Evolutionary conservation across 64 coral and sea anemone genomes (phyloP), one percentile per base, ranked within the genome.

Genomic region (Stichodactyla mertensii): DNA sequence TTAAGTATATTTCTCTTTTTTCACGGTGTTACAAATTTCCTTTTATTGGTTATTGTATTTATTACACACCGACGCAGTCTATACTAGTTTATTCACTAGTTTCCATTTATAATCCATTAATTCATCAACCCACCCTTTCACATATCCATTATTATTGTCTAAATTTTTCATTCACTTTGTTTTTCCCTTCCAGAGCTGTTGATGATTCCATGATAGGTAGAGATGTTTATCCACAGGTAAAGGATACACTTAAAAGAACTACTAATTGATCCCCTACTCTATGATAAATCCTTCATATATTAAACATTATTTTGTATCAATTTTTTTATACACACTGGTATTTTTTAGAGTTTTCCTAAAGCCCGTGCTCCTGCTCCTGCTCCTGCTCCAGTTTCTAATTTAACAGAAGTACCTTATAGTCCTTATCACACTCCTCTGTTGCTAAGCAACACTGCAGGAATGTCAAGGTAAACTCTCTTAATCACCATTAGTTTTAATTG

Each of bases 321-420:
- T 66, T 5, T 6, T 66, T 12, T 7, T n/a, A 66, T 66, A 6
- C 62, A 61, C 59, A 16, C 57, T 66, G 62, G 62, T 66, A n/a
- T 66, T 18, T 66, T 66, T 7, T n/a, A 66, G 62, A n/a, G 62
- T n/a, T 66, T 66, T 66, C 62, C 62, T 7, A 20, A 14, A 66
- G 62, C 19, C 62, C 69, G 36, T 31, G 69, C 20, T 11, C 36
- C 0, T 14, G 24, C 78, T 81, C 36, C 78, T 67, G 90, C 85
- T 16, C 90, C 78, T 52, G 66, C 20, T 16, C 90, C 90, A 55
- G 89, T 91, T 28, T n/a, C 85, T 45, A 58, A 83, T 19, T 51
- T 92, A 19, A 82, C 77, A 18, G 90, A 92, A 52, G 23, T 92
- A 24, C 90, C 90, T 10, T 70, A 92, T 16, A 92, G 77, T 18